Conservation (phyloP, 2,888 invertebrate genomes). For the Athalia cordata region DNA sequence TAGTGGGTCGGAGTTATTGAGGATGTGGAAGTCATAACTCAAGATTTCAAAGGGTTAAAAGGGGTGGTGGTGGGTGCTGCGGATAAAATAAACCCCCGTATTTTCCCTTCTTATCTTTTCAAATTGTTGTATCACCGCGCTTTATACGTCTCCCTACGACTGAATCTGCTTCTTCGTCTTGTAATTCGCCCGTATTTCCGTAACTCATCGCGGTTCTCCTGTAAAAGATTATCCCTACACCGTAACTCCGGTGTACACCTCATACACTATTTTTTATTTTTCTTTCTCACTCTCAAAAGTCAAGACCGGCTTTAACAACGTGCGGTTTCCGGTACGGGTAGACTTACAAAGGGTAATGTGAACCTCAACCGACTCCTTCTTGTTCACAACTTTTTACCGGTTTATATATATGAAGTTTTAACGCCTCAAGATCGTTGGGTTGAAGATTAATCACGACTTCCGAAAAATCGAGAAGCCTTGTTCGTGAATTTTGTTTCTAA, state of each 20-base stretch:
- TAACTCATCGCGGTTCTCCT: background rate
- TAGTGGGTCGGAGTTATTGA: constrained; percentile 45
- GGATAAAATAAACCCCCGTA: constrained; percentile 9
- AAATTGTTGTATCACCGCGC: background rate
- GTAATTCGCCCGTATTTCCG: background rate
- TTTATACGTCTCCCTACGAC: constrained; percentile 12
- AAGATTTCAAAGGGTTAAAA: constrained; percentile 44
- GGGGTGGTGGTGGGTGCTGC: background rate
- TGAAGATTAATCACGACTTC: too few relatives aligned
- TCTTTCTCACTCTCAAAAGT: background rate
- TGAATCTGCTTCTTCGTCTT: background rate
- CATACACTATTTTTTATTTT: constrained; percentile 9
- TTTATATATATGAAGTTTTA: background rate
- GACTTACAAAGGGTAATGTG: constrained; percentile 10
- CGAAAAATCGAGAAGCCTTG: too few relatives aligned
- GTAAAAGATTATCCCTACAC: constrained; percentile 14
- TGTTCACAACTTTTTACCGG: background rate
- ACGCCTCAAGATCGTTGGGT: background rate
- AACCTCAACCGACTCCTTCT: background rate
- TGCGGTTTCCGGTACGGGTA: constrained; percentile 28
- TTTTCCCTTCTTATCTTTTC: background rate
- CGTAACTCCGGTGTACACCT: constrained; percentile 25
- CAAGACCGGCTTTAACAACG: background rate
- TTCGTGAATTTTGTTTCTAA: too few relatives aligned
- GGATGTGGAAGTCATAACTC: constrained; percentile 48